Evolutionary conservation across 2,113 vertebrate species (phyloP).

Genomic region (Antigone vipio): DNA sequence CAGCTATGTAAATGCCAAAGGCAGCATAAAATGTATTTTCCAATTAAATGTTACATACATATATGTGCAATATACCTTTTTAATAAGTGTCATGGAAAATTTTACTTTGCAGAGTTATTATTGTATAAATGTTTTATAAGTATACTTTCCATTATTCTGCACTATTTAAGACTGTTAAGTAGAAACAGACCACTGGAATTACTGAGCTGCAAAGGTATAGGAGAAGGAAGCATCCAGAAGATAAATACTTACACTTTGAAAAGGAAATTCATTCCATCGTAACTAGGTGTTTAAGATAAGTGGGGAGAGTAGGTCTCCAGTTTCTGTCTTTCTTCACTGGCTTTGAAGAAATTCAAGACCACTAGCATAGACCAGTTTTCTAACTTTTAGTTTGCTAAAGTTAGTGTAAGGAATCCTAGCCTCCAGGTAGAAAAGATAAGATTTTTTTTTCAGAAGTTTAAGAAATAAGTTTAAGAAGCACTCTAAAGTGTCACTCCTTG

Average conservation of each 20-base stretch:
- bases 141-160: neutral
- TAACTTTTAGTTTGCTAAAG: neutral
- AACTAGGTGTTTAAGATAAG: neutral
- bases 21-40: neutral
- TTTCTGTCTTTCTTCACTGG: neutral
- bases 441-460: neutral
- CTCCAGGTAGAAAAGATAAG: neutral
- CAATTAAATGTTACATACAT: neutral
- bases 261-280: neutral
- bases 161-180: neutral
- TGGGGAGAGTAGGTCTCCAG: neutral
- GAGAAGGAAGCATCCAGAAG: neutral
- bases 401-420: neutral
- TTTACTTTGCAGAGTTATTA: neutral
- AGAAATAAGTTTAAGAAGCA: neutral
- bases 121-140: neutral
- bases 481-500: neutral
- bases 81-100: neutral
- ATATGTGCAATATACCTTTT: neutral
- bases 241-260: neutral
- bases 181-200: neutral
- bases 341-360: neutral
- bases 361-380: neutral
- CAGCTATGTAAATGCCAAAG: neutral
- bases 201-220: neutral